Evolutionary conservation across 2,797 vertebrate genomes (phyloP).

Genomic region (Hozukius guyotensis): DNA sequence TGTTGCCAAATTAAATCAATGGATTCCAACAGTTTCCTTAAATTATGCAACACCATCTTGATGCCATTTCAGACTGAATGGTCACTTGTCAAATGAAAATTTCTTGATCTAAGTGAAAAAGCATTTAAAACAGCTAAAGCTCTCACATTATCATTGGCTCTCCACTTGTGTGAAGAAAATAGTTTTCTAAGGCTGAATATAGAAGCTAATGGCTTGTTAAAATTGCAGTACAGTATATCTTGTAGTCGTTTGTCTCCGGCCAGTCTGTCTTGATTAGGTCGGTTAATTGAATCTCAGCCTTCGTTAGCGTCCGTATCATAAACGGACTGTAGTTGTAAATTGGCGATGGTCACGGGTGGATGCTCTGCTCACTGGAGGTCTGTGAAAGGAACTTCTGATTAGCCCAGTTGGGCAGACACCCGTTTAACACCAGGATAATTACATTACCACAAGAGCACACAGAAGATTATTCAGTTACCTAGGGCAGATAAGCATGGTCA

Average conservation of each 20-base stretch:
- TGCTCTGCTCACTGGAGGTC: conserved; percentile 39
- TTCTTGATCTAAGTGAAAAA: background rate
- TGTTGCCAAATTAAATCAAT: background rate
- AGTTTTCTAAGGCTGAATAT: background rate
- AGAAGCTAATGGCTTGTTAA: conserved; percentile 7
- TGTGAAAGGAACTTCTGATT: conserved; percentile 53
- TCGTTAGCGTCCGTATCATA: conserved; percentile 47
- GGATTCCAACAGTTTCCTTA: background rate
- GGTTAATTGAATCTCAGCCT: conserved; percentile 61
- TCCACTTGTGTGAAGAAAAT: conserved; percentile 8
- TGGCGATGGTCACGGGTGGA: conserved; percentile 58
- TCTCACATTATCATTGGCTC: conserved; percentile 1
- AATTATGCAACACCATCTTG: background rate
- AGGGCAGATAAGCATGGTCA: background rate
- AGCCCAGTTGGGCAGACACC: conserved; percentile 43
- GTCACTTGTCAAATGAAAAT: background rate
- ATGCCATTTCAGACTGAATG: background rate
- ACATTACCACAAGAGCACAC: conserved; percentile 48
- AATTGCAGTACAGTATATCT: background rate
- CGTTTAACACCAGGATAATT: conserved; percentile 62
- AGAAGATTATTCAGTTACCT: conserved; percentile 35
- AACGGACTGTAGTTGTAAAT: conserved; percentile 55
- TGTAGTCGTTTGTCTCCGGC: background rate
- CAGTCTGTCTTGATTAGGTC: conserved; percentile 48
- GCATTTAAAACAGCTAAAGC: background rate